Percentiles rank a stretch among this genome's conserved stretches.
Evolutionary conservation across 2,113 vertebrate genomes (phyloP).

Genomic region (Sardina pilchardus): DNA sequence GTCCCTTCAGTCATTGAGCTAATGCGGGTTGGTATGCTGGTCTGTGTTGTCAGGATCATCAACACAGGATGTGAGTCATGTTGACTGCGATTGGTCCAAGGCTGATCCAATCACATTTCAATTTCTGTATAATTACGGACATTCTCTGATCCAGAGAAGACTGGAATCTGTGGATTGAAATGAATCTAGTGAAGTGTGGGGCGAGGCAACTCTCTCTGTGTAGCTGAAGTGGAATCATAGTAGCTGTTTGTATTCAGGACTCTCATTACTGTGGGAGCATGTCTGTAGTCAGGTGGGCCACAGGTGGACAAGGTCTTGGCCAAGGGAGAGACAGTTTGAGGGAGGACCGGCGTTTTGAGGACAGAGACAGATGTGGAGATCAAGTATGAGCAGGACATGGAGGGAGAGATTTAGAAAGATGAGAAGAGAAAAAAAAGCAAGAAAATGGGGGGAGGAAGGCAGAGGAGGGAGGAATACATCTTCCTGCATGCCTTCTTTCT

Average conservation of each 20-base stretch:
- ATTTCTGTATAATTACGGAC: background rate
- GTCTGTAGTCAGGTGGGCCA: too few species aligned
- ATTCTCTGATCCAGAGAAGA: background rate
- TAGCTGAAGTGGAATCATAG: too few species aligned
- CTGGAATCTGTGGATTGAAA: background rate
- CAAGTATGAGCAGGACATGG: background rate
- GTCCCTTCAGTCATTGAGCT: background rate
- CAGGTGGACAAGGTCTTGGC: background rate
- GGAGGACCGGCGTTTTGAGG: background rate
- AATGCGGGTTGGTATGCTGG: background rate
- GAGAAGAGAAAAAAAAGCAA: background rate
- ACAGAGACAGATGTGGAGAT: background rate
- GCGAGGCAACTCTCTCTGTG: too few species aligned
- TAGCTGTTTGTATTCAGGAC: background rate
- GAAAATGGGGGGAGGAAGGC: background rate
- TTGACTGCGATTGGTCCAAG: background rate
- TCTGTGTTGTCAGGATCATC: background rate
- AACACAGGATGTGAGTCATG: background rate
- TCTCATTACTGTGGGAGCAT: too few species aligned
- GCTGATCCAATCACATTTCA: background rate
- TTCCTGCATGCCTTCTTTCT: background rate
- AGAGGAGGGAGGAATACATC: background rate
- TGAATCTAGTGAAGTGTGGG: background rate
- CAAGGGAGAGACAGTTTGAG: background rate
- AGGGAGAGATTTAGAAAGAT: too few species aligned